These are phyloP conservation scores for Nipponia nippon DNA, from an alignment of 2,113 vertebrate species.

Conservation along the genomic window DNA sequence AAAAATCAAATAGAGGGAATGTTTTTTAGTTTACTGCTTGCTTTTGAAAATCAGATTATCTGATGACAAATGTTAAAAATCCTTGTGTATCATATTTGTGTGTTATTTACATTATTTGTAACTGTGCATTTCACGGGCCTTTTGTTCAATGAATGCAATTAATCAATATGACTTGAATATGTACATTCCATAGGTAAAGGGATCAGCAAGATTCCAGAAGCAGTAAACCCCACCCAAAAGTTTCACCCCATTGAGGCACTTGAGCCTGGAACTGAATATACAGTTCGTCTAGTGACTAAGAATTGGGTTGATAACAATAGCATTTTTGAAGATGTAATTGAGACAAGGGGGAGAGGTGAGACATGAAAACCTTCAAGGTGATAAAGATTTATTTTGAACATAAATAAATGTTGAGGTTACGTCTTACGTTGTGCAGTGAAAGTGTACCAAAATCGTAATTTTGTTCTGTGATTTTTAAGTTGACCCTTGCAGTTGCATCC, in stretches of 20 bases:
- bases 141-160: neutral
- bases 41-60: neutral
- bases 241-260: constrained; percentile 83
- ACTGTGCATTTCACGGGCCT: constrained; percentile 22
- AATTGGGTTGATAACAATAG: constrained; percentile 87
- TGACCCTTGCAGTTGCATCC: neutral
- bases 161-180: constrained; percentile 64
- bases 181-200: constrained; percentile 84
- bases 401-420: neutral
- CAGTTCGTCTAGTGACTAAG: constrained; percentile 87
- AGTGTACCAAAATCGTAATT: neutral
- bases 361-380: constrained; percentile 1
- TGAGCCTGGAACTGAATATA: constrained; percentile 84
- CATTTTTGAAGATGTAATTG: constrained; percentile 93
- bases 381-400: neutral
- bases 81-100: neutral
- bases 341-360: constrained; percentile 90
- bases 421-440: neutral
- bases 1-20: neutral
- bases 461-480: neutral
- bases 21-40: neutral
- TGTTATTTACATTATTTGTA: neutral
- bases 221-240: constrained; percentile 83
- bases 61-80: neutral
- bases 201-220: constrained; percentile 83